Conservation (phyloP, 2,797 vertebrate genomes). For the Synaphobranchus kaupii region DNA sequence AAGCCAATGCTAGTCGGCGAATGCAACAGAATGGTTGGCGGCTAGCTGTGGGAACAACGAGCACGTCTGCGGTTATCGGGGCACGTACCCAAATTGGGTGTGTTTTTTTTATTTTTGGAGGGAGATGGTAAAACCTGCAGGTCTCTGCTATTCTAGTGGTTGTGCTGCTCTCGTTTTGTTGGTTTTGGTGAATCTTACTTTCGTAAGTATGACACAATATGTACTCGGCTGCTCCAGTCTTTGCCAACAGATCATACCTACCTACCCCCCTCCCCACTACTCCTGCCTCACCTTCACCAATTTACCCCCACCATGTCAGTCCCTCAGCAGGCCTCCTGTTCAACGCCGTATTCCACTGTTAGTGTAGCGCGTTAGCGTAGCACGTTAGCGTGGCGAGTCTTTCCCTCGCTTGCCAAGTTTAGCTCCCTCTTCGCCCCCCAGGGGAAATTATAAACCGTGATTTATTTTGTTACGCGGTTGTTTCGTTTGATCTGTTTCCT, state of each 20-base stretch:
- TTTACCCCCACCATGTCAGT: not conserved
- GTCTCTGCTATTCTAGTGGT: not conserved
- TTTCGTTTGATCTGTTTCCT: slow-evolving; percentile 20
- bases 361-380: not conserved
- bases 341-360: not conserved
- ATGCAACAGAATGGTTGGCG: not conserved
- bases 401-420: not conserved
- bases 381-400: not conserved
- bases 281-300: not conserved
- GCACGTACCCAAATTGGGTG: not conserved
- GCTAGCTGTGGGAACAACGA: not conserved
- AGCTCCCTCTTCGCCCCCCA: not conserved
- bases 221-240: no score
- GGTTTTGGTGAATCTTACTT: not conserved
- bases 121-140: not conserved
- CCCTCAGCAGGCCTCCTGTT: not conserved
- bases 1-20: not conserved
- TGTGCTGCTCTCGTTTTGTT: not conserved
- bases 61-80: not conserved
- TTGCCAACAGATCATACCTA: not conserved
- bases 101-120: not conserved
- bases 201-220: not conserved
- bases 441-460: slow-evolving; percentile 11
- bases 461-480: not conserved
- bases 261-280: not conserved